A percentile compares a stretch with the other conserved stretches of the same genome.
These are phyloP conservation scores for Salvelinus sp. DNA, from an alignment of 2,113 vertebrate genomes.

Conservation along the genomic window DNA sequence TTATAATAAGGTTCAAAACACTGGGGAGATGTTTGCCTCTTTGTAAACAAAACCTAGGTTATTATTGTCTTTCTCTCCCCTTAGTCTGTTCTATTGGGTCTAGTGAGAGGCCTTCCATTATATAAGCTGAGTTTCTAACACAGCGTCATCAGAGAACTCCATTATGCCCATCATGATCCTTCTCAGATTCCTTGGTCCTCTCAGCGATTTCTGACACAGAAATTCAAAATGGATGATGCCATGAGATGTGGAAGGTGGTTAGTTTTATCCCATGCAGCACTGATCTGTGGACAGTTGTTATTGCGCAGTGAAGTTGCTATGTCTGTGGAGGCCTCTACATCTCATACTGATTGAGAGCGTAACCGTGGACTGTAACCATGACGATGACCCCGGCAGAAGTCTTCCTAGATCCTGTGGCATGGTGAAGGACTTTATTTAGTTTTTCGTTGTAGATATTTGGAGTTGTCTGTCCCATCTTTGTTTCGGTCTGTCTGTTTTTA, in stretches of 20 bases:
- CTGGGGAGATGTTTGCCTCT: conserved; percentile 32
- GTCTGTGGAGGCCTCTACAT: conserved; percentile 23
- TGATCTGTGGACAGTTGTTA: conserved; percentile 22
- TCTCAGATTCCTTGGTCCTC: not conserved
- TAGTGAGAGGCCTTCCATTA: conserved; percentile 12
- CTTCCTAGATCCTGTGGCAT: conserved; percentile 27
- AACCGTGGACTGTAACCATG: conserved; percentile 1
- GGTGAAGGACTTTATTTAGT: conserved; percentile 43
- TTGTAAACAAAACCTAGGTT: not conserved
- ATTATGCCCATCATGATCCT: not conserved
- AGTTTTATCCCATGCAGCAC: not conserved
- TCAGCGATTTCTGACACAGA: not conserved
- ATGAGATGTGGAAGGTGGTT: not conserved
- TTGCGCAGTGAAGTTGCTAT: conserved; percentile 36
- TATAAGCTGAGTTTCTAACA: conserved; percentile 2
- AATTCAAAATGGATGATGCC: not conserved
- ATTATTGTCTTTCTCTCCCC: conserved; percentile 17
- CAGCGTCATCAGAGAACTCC: not conserved
- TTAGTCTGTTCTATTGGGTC: conserved; percentile 16
- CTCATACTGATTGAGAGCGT: not conserved
- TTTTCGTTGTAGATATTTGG: conserved; percentile 67
- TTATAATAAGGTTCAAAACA: conserved; percentile 33
- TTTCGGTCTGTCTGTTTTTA: conserved; percentile 60
- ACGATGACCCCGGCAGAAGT: not conserved
- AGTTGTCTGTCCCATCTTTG: conserved; percentile 42